Percentiles rank a stretch among this genome's conserved stretches.
These are phyloP conservation scores for Menura novaehollandiae DNA, from an alignment of 2,113 vertebrate species.

Conservation along the genomic window DNA sequence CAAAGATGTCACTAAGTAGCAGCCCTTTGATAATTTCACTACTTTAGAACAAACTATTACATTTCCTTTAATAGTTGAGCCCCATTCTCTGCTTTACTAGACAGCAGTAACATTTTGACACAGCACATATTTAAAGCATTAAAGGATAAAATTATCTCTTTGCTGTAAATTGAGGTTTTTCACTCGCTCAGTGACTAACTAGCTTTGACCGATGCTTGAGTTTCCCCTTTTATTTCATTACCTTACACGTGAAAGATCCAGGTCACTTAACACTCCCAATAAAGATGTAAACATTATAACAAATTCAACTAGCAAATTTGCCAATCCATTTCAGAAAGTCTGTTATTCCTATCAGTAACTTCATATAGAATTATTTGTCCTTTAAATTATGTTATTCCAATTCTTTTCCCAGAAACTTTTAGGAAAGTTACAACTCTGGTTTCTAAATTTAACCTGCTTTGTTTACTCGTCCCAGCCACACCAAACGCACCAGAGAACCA, in stretches of 20 bases:
- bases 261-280: neutral
- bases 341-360: neutral
- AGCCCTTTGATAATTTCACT: neutral
- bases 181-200: neutral
- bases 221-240: neutral
- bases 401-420: neutral
- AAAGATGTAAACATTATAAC: neutral
- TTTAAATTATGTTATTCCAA: neutral
- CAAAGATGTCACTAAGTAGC: neutral
- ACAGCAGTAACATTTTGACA: neutral
- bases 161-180: neutral
- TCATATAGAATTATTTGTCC: neutral
- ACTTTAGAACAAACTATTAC: neutral
- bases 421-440: neutral
- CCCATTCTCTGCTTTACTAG: neutral
- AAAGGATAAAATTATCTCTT: neutral
- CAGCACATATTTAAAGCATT: neutral
- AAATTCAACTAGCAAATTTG: neutral
- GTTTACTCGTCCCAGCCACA: neutral
- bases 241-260: neutral
- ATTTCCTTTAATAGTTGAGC: neutral
- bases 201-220: neutral
- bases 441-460: neutral
- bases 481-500: neutral
- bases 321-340: neutral